Evolutionary conservation across 2,888 invertebrate genomes (phyloP), one percentile per base, ranked within the genome.

Genomic region (Drosophila nr. perissopoda): DNA sequence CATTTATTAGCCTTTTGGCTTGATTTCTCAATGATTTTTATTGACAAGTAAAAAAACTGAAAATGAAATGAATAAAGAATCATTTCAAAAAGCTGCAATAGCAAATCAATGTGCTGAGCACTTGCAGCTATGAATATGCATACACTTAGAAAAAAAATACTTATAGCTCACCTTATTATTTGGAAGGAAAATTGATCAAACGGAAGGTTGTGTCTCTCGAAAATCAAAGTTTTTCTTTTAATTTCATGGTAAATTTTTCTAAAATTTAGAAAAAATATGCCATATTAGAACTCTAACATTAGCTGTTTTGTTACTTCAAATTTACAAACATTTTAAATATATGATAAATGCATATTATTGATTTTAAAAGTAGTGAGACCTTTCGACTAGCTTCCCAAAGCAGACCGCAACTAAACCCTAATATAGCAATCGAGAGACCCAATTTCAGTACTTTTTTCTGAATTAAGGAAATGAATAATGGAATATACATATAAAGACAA

Each of bases 51-150:
- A 67, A 56, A 29, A 21, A 54, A 57, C 11, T 29, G 29, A 54
- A 69, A 71, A 70, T 66, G 59, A 64, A 73, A 70, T 69, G 80
- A 71, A 76, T 63, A 73, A 74, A 29, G 45, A 84, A 76, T 69
- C 79, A 69, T 83, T 86, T 70, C 48, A 58, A 78, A 72, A 68
- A 53, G 49, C 49, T 57, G 69, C 45, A 66, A 42, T 42, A 59
- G 57, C 58, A 73, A 51, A 56, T 56, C 68, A 54, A 54, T 68
- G 60, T 56, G 62, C 60, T 60, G 48, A 69, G 48, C 60, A 58
- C 65, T 73, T 73, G 48, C 67, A 75, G 54, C 56, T 77, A 49
- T 56, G 53, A 68, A 57, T 69, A 57, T 42, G 49, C 13, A 45
- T 10, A 25, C 45, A 45, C 45, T 25, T 16, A 45, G 45, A 25